A percentile compares a stretch with the other conserved stretches of the same genome.
phyloP scores from a whole-genome alignment of 2,113 vertebrate species.

The Thomomys bottae region DNA sequence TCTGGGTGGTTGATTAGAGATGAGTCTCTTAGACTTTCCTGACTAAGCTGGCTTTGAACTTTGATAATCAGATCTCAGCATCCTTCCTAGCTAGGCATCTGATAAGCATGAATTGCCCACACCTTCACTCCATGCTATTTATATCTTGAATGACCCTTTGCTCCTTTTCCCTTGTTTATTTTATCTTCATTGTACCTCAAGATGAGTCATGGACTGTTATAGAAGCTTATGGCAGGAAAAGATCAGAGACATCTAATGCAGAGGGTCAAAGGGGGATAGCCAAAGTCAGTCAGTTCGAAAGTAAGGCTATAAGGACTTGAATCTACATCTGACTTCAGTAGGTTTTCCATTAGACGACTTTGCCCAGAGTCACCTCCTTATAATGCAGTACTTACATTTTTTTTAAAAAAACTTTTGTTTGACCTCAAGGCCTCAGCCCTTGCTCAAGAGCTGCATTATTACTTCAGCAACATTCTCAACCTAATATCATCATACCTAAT shows the following conservation, averaged over 20 bases:
- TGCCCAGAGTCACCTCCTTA: not conserved
- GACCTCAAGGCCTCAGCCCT: no score
- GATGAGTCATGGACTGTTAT: constrained; percentile 71
- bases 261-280: constrained; percentile 43
- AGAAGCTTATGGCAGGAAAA: constrained; percentile 71
- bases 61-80: no score
- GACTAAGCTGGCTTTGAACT: no score
- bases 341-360: constrained; percentile 13
- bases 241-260: constrained; percentile 59
- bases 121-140: not conserved
- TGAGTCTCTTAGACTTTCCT: no score
- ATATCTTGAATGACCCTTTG: constrained; percentile 64
- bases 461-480: no score
- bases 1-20: no score
- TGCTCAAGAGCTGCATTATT: no score
- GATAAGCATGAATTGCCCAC: no score
- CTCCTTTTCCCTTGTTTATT: constrained; percentile 51
- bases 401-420: no score
- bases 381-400: not conserved
- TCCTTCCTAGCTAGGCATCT: no score
- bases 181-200: constrained; percentile 57
- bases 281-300: constrained; percentile 55
- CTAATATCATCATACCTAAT: not conserved
- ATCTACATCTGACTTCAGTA: constrained; percentile 40
- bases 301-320: constrained; percentile 27